Evolutionary conservation across 2,888 invertebrate species (phyloP).

Genomic region (Eristalis pertinax): DNA sequence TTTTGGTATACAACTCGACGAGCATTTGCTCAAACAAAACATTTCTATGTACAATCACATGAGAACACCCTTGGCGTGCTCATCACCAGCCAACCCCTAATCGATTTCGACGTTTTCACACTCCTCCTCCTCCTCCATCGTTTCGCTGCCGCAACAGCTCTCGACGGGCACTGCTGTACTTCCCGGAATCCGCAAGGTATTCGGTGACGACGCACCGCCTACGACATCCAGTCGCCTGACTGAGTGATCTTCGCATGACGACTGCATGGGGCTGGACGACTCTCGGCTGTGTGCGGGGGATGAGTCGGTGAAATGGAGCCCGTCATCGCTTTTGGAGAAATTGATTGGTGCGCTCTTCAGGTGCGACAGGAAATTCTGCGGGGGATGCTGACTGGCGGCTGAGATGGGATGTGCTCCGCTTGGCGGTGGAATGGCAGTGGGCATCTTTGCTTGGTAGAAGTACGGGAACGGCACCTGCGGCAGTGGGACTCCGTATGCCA

Average conservation of each 20-base stretch:
- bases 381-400: slow-evolving; percentile 39
- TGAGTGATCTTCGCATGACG: slow-evolving; percentile 54
- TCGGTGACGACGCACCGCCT: slow-evolving; percentile 55
- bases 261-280: slow-evolving; percentile 52
- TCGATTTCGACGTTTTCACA: slow-evolving; percentile 81
- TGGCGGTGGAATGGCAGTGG: slow-evolving; percentile 80
- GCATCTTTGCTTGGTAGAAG: slow-evolving; percentile 80
- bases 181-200: slow-evolving; percentile 38
- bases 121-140: slow-evolving; percentile 79
- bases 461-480: slow-evolving; percentile 81
- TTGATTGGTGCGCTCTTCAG: slow-evolving; percentile 67
- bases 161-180: slow-evolving; percentile 57
- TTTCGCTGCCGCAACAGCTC: slow-evolving; percentile 71
- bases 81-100: slow-evolving; percentile 68
- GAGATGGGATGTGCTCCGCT: slow-evolving; percentile 46
- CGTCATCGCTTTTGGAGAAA: slow-evolving; percentile 57
- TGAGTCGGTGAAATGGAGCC: slow-evolving; percentile 44
- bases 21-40: slow-evolving; percentile 7
- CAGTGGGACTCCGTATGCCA: slow-evolving; percentile 81
- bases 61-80: background rate
- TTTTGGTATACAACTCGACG: slow-evolving; percentile 54
- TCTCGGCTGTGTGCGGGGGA: slow-evolving; percentile 66
- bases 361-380: slow-evolving; percentile 71
- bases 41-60: slow-evolving; percentile 64
- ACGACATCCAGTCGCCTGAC: slow-evolving; percentile 47